Evolutionary conservation across 2,797 vertebrate species (phyloP).

Genomic region (Myotis myotis): DNA sequence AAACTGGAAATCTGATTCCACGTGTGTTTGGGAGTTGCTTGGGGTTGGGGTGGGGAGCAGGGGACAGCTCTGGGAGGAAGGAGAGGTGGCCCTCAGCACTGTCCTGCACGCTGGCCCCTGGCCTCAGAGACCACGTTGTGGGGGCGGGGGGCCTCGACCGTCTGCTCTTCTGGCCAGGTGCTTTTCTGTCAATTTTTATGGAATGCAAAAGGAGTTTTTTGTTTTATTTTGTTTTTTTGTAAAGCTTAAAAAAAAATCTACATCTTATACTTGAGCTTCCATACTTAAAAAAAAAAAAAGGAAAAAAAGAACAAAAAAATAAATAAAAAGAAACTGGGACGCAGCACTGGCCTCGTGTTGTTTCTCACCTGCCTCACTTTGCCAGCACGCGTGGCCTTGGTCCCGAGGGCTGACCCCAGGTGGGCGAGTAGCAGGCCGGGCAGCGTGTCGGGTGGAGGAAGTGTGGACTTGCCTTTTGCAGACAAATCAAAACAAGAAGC

Average conservation of each 20-base stretch:
- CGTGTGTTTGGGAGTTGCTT: constrained; percentile 81
- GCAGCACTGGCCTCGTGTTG: constrained; percentile 61
- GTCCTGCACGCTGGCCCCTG: constrained; percentile 64
- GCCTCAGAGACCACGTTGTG: constrained; percentile 62
- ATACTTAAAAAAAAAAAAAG: constrained; percentile 82
- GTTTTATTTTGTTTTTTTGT: constrained; percentile 84
- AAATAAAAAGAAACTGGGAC: constrained; percentile 78
- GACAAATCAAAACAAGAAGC: too few relatives aligned
- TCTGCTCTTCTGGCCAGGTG: constrained; percentile 82
- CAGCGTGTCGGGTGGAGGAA: fast-evolving
- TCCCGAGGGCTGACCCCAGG: neutral
- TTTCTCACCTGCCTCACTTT: neutral
- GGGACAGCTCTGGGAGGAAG: constrained; percentile 47
- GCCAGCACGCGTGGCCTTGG: fast-evolving
- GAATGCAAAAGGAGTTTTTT: constrained; percentile 85
- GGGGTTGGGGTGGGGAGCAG: constrained; percentile 59
- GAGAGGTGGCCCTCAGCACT: constrained; percentile 59
- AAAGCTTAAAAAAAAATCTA: constrained; percentile 86
- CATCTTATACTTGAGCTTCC: constrained; percentile 89
- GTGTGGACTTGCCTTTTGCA: neutral
- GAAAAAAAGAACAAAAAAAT: constrained; percentile 67
- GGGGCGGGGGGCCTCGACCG: constrained; percentile 64
- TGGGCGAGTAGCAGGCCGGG: fast-evolving
- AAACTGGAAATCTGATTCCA: constrained; percentile 83
- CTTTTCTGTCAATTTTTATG: constrained; percentile 86